Evolutionary conservation across 2,797 vertebrate genomes (phyloP), one percentile per base, ranked within the genome.

Genomic region (Acanthopagrus latus): DNA sequence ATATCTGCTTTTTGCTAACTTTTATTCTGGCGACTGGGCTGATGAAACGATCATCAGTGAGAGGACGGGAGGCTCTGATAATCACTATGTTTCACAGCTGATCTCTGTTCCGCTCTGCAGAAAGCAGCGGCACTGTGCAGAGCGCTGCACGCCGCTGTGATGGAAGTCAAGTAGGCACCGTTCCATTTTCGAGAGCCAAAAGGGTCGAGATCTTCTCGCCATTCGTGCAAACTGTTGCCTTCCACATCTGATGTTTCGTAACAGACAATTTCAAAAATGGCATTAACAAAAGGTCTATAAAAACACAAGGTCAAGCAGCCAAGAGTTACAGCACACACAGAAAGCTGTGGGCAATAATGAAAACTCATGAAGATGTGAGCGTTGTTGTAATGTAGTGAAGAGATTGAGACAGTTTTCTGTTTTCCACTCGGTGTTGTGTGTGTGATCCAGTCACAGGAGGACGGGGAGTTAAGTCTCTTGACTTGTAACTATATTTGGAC

Each of bases 131-230:
- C 7, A 33, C 20, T 51, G 21, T 3, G 23, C 25, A 25, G 29
- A 33, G 46, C 46, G 46, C 46, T 50, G 29, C 23, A 52, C 62
- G 8, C 2, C 5, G 2, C 33, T 16, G 20, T 46, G 47, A 78
- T 78, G 55, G 60, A 47, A 65, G 68, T 71, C 55, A 66, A 65
- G 62, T 21, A 54, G 64, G 10, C 48, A 52, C 46, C 23, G 29
- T 69, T 52, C 33, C 7, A 8, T 65, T 59, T 58, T 52, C 17
- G 54, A 66, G 43, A 55, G 41, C 13, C 23, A n/a, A 29, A 66
- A 23, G n/a, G n/a, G 14, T 38, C 47, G 23, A 43, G 20, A 60
- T 21, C 29, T 52, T 62, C 13, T 44, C 17, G 3, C 56, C 16
- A 9, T 41, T 29, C 11, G 13, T 41, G 7, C 54, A 29, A 27